Conservation (phyloP, 1,140 invertebrate species). For the Lanistes nyassanus region DNA sequence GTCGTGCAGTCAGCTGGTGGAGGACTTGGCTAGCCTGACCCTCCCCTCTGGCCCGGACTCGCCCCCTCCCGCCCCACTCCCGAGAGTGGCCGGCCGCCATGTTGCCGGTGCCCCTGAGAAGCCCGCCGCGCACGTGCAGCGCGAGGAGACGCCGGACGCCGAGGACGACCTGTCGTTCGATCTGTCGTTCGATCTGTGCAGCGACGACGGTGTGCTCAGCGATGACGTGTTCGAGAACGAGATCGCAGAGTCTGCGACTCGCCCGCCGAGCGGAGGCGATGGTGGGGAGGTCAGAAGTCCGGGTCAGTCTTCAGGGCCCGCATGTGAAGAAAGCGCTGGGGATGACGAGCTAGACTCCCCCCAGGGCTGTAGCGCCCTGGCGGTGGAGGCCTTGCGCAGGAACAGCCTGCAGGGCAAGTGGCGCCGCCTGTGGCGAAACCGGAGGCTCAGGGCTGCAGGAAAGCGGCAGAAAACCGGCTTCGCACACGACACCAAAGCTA, state of each 20-base stretch:
- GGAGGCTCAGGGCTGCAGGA: background rate
- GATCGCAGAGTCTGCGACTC: background rate
- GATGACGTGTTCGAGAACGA: constrained; percentile 19
- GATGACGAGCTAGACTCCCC: background rate
- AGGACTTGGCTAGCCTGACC: constrained; percentile 12
- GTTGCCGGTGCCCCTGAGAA: background rate
- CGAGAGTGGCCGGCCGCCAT: background rate
- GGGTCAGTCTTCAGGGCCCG: background rate
- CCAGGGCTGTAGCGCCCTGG: background rate
- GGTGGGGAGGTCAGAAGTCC: background rate
- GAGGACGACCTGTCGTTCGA: constrained; percentile 2
- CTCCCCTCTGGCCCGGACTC: background rate
- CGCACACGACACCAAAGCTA: too few relatives aligned
- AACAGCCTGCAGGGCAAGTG: constrained; percentile 22
- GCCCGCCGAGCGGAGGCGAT: background rate
- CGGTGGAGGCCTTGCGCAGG: constrained; percentile 8
- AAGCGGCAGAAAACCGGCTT: background rate
- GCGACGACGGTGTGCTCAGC: constrained; percentile 16
- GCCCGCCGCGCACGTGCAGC: background rate
- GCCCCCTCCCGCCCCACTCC: background rate
- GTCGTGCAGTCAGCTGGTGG: constrained; percentile 11
- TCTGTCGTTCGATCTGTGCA: background rate
- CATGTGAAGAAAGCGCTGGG: background rate
- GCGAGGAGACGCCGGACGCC: background rate
- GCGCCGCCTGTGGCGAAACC: constrained; percentile 7